These are phyloP conservation scores for Tetheella fluctuosa DNA, from an alignment of 2,888 invertebrate species.

Conservation along the genomic window DNA sequence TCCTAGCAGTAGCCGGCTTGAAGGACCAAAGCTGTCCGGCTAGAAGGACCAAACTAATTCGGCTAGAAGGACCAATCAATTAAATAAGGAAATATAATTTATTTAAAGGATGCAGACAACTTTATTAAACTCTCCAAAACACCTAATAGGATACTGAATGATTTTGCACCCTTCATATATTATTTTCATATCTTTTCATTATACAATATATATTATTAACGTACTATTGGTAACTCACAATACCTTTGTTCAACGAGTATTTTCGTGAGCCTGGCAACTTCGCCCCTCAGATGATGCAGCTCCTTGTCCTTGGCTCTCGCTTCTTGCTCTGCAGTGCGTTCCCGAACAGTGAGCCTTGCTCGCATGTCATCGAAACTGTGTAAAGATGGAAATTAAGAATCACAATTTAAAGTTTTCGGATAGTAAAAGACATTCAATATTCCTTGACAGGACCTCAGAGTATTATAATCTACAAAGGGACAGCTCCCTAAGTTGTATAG, in stretches of 20 bases:
- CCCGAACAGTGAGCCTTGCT: constrained; percentile 57
- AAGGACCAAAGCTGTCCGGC: neutral
- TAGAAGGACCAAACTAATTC: neutral
- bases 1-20: neutral
- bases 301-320: constrained; percentile 66
- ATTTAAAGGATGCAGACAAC: no score
- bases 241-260: constrained; percentile 72
- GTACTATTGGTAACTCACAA: neutral
- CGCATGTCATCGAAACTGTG: constrained; percentile 80
- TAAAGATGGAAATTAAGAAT: neutral
- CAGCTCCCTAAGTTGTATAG: no score
- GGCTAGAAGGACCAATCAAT: neutral
- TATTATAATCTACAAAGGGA: no score
- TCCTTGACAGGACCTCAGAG: no score
- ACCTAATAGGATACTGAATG: no score
- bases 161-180: no score
- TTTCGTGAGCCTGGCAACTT: constrained; percentile 75
- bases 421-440: no score
- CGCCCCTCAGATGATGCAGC: constrained; percentile 63
- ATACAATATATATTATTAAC: no score
- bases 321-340: constrained; percentile 64
- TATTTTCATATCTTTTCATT: no score
- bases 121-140: no score
- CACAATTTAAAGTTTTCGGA: no score
- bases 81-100: no score